Base-by-base conservation (phyloP, 2,113 vertebrate genomes). In the Apaloderma vittatum region DNA sequence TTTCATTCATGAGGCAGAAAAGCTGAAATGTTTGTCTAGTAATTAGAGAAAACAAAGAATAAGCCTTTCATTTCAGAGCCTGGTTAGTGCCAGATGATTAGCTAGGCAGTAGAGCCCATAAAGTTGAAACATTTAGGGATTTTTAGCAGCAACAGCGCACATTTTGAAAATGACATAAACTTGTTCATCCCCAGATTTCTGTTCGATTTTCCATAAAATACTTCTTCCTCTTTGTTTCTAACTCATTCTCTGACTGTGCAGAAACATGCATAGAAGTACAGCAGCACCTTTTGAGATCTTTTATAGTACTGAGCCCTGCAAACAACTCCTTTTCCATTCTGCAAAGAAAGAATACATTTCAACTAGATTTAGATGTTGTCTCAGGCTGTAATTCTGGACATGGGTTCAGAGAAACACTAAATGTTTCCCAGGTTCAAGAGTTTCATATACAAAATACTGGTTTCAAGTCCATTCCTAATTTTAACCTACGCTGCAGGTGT, bases 391-490 rank as follows among this genome's bases (percentile, higher is more conserved):
- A 37, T 70, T 78, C 55, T 86, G 63, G 75, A 58, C 6, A 1
- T 15, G 18, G 77, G 16, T 57, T 86, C 75, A 90, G 63, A 66
- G 12, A 72, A 49, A 90, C 62, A 15, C 52, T 34, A 65, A 88
- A 45, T 4, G 29, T 84, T 88, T 96, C 88, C 34, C 88, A 94
- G 26, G 46, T 61, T 92, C 65, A 84, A 26, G 37, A 16, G 21
- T 77, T 91, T 94, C 79, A 48, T 22, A 30, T 67, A 62, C 23
- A 48, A 93, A 94, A 76, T 48, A 77, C 43, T 29, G n/a, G 67
- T 94, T 97, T 95, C 71, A 30, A 74, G 65, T 63, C 55, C 23
- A 18, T 83, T 94, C 91, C 92, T 94, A 92, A 79, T 83, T 95
- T 92, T 86, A 95, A 88, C 37, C 51, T 43, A 15, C 3, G 1